Evolutionary conservation across 2,888 invertebrate species (phyloP).

Genomic region (Erebia aethiops): DNA sequence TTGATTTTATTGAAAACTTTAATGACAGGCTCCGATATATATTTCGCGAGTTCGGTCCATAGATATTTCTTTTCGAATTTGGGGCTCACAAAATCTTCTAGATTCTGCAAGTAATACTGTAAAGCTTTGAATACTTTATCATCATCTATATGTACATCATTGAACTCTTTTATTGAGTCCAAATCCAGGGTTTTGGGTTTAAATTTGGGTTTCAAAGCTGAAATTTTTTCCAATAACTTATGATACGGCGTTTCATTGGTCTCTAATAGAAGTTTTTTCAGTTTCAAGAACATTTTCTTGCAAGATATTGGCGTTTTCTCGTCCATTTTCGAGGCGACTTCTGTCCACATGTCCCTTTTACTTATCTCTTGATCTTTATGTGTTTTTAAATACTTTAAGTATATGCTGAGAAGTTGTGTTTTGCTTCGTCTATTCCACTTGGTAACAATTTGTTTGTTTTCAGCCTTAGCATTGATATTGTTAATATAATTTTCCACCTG

Average conservation of each 20-base stretch:
- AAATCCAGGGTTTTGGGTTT: slow-evolving; percentile 45
- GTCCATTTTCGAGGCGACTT: slow-evolving; percentile 57
- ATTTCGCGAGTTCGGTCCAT: slow-evolving; percentile 66
- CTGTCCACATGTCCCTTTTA: slow-evolving; percentile 64
- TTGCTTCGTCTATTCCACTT: slow-evolving; percentile 67
- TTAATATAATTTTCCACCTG: slow-evolving; percentile 33
- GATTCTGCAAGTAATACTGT: slow-evolving; percentile 63
- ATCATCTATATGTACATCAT: slow-evolving; percentile 56
- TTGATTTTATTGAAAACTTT: slow-evolving; percentile 70
- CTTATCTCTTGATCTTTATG: slow-evolving; percentile 59
- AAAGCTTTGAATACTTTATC: slow-evolving; percentile 61
- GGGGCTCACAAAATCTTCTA: slow-evolving; percentile 69
- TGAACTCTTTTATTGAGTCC: slow-evolving; percentile 52
- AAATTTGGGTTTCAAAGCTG: slow-evolving; percentile 59
- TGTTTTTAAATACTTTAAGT: slow-evolving; percentile 62
- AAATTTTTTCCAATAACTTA: slow-evolving; percentile 58
- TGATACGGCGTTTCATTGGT: slow-evolving; percentile 48
- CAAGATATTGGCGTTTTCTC: slow-evolving; percentile 59
- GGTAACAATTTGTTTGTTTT: slow-evolving; percentile 39
- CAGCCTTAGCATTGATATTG: slow-evolving; percentile 20
- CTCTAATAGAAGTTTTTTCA: slow-evolving; percentile 52
- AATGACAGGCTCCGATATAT: slow-evolving; percentile 56
- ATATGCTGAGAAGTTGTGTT: slow-evolving; percentile 58
- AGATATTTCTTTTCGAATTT: slow-evolving; percentile 68
- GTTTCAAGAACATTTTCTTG: slow-evolving; percentile 61